Conservation (phyloP, 2,797 vertebrate genomes). For the Eremophila alpestris region DNA sequence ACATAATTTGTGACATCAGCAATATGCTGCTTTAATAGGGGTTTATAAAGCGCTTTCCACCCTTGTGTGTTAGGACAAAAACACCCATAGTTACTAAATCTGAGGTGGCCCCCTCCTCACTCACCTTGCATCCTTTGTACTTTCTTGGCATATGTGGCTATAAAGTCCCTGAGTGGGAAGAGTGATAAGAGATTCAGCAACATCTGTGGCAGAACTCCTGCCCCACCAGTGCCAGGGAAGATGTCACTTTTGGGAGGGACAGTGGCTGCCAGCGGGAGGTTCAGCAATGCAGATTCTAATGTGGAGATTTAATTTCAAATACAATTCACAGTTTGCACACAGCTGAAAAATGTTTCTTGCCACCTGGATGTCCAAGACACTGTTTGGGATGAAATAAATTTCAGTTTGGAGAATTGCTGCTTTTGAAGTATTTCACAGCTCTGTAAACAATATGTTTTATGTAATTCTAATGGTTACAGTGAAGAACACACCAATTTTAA, state of each 20-base stretch:
- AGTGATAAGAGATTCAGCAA: background rate
- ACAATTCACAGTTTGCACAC: conserved; percentile 50
- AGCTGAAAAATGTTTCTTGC: conserved; percentile 57
- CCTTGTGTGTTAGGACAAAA: conserved; percentile 4
- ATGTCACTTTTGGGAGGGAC: conserved; percentile 39
- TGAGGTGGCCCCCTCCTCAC: background rate
- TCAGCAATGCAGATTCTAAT: conserved; percentile 66
- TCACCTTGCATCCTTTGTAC: background rate
- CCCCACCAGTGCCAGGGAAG: conserved; percentile 3
- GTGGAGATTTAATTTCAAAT: conserved; percentile 63
- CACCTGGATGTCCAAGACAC: conserved; percentile 16
- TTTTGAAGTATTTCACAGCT: conserved; percentile 34
- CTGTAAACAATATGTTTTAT: background rate
- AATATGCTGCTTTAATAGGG: conserved; percentile 53
- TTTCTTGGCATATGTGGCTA: background rate
- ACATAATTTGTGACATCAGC: conserved; percentile 73
- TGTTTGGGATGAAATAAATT: conserved; percentile 53
- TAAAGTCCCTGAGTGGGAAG: background rate
- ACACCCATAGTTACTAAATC: background rate
- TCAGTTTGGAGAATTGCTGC: conserved; percentile 40
- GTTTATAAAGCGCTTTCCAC: background rate
- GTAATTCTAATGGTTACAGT: background rate
- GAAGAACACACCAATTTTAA: background rate
- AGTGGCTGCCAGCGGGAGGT: background rate
- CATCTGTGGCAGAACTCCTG: background rate